These are phyloP conservation scores for Mus musculus DNA, from an alignment of 2,113 vertebrate species.

Conservation along the genomic window DNA sequence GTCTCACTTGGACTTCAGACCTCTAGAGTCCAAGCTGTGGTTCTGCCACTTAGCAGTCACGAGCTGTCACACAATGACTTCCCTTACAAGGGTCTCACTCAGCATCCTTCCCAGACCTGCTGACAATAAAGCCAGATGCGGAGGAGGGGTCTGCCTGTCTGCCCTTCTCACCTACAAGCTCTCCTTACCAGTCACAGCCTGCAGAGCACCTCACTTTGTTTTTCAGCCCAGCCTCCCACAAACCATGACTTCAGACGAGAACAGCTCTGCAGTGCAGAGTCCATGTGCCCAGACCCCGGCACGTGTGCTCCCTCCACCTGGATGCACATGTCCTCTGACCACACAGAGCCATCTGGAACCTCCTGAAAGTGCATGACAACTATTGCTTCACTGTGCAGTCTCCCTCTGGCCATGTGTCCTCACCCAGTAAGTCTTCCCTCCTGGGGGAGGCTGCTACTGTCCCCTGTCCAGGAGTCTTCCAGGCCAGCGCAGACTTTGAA, in stretches of 20 bases:
- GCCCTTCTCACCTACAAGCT: not conserved
- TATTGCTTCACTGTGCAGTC: not conserved
- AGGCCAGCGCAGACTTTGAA: not conserved
- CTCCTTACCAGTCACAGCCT: not conserved
- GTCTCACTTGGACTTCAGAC: not conserved
- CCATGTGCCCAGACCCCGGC: too few relatives aligned
- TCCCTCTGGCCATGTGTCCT: not conserved
- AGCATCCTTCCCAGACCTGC: not conserved
- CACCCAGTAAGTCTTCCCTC: too few relatives aligned
- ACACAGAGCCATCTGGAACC: not conserved
- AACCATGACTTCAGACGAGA: fast-evolving
- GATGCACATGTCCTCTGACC: not conserved
- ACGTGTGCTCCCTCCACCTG: fast-evolving
- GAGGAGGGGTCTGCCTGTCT: not conserved
- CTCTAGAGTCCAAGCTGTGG: not conserved
- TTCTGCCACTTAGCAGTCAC: not conserved
- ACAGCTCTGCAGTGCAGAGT: fast-evolving
- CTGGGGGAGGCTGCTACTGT: not conserved
- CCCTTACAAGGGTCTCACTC: not conserved
- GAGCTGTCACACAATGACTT: not conserved
- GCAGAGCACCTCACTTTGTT: not conserved
- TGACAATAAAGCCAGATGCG: not conserved
- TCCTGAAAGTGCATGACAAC: not conserved
- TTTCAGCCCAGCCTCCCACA: not conserved
- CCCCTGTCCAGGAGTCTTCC: not conserved